phyloP scores from a whole-genome alignment of 1,140 invertebrate genomes.

The Penaeus chinensis region DNA sequence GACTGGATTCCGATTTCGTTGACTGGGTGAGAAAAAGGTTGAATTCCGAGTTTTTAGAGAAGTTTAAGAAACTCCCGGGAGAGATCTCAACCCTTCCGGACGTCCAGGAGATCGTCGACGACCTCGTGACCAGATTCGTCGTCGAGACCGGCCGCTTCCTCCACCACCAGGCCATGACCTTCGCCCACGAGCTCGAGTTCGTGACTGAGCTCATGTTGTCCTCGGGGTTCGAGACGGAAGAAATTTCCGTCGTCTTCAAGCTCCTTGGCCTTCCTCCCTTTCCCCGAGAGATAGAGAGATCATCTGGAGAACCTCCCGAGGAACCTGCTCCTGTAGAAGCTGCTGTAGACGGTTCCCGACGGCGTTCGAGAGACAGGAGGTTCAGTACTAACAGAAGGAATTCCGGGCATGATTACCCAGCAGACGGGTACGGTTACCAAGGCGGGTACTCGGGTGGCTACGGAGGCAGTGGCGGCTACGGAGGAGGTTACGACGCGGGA shows the following conservation, averaged over 20 bases:
- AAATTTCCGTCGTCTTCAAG: conserved; percentile 1
- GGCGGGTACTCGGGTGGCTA: conserved; percentile 26
- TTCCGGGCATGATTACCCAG: background rate
- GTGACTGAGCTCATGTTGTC: conserved; percentile 10
- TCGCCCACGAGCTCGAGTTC: conserved; percentile 16
- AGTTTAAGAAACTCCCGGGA: background rate
- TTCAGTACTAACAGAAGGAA: background rate
- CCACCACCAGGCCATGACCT: conserved; percentile 27
- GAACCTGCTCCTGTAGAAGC: background rate
- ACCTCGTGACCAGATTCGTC: background rate
- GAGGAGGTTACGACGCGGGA: background rate
- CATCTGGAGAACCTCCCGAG: background rate
- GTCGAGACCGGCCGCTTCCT: conserved; percentile 16
- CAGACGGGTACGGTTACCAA: background rate
- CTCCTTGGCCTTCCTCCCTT: conserved; percentile 8
- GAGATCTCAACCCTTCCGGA: background rate
- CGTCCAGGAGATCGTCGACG: background rate
- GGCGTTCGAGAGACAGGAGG: conserved; percentile 6
- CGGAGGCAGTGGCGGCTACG: background rate
- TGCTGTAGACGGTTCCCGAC: background rate
- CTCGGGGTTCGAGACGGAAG: conserved; percentile 1
- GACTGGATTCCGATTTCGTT: background rate
- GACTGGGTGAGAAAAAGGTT: background rate
- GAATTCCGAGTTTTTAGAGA: background rate
- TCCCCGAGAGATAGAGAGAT: background rate